Evolutionary conservation across 2,113 vertebrate species (phyloP), one percentile per base, ranked within the genome.

Genomic region (Caretta caretta): DNA sequence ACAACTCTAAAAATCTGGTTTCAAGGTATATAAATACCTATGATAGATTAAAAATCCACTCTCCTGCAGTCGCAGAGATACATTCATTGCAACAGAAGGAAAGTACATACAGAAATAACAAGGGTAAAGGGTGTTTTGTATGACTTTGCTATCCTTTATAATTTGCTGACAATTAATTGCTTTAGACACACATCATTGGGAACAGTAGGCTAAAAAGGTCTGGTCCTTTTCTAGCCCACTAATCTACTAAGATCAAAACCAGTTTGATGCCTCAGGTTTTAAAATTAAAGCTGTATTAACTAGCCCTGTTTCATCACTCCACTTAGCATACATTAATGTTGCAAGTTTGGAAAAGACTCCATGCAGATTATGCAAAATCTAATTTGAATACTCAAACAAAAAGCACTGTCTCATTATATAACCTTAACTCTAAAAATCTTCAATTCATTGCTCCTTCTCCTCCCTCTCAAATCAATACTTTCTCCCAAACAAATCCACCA

Each of bases 271-370:
- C 89, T 95, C 89, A 94, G 80, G 93, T 96, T 78, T 48, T 31
- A 31, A 46, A 3, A 0, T 13, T 38, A 83, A 92, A 96, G 96
- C 84, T 89, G 89, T 87, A 29, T 42, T 54, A 86, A 56, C 78
- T 90, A 93, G 93, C 78, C 82, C 82, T 57, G 83, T 69, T 48
- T 76, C 91, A 92, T 50, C 46, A 72, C 12, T 50, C n/a, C 65
- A 79, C 0, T 8, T 53, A 94, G 62, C 85, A 78, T 2, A 57
- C 2, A 75, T 19, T 56, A 86, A 49, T 31, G 81, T 87, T 85
- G 35, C 62, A 95, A 96, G 94, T 91, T 85, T 93, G 95, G 96
- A 95, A 95, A 83, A 38, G 17, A 90, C 95, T 90, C 85, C 22
- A 79, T 95, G 75, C 49, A 62, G 81, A 83, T 94, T 96, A 95